Evolutionary conservation across 2,797 vertebrate genomes (phyloP).

Genomic region (Helicolenus hilgendorfi): DNA sequence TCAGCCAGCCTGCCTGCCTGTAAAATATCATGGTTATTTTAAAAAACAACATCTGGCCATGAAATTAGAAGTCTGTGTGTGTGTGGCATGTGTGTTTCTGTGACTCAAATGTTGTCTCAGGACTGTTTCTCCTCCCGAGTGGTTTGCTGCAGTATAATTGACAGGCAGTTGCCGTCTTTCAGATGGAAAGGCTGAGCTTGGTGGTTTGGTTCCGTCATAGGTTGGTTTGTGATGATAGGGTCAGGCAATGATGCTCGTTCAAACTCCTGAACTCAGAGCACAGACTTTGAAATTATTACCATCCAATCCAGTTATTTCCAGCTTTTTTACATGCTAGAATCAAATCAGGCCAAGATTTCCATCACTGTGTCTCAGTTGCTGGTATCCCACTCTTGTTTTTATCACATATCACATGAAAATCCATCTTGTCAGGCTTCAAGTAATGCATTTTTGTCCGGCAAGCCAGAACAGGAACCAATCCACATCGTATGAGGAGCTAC

Average conservation of each 20-base stretch:
- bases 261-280: constrained; percentile 47
- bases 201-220: constrained; percentile 69
- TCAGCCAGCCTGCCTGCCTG: constrained; percentile 14
- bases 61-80: constrained; percentile 49
- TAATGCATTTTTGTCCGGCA: not conserved
- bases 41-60: constrained; percentile 39
- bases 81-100: constrained; percentile 21
- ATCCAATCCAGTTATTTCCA: constrained; percentile 55
- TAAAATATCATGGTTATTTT: constrained; percentile 50
- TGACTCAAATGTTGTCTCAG: constrained; percentile 50
- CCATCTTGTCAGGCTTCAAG: not conserved
- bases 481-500: not conserved
- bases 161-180: constrained; percentile 66
- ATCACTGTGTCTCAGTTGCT: constrained; percentile 3
- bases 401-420: not conserved
- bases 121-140: constrained; percentile 47
- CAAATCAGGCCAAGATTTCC: constrained; percentile 13
- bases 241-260: constrained; percentile 54
- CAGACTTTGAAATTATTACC: constrained; percentile 26
- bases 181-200: constrained; percentile 70
- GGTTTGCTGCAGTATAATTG: constrained; percentile 81
- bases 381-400: not conserved
- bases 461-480: not conserved
- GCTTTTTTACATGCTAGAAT: constrained; percentile 18
- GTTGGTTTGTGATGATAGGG: constrained; percentile 74